These are phyloP conservation scores for Dilophus febrilis DNA, from an alignment of 2,888 invertebrate species.

Conservation along the genomic window DNA sequence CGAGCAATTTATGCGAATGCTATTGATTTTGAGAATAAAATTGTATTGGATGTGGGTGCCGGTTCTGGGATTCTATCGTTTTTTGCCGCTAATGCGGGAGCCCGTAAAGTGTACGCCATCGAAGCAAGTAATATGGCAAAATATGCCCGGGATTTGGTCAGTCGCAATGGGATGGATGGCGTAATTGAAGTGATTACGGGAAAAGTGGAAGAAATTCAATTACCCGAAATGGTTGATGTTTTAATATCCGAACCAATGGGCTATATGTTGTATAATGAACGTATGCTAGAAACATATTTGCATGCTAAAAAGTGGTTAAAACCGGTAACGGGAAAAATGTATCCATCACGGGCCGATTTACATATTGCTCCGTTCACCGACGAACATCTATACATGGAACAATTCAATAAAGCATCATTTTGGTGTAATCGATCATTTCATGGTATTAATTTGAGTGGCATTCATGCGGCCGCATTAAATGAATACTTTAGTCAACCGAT, in stretches of 20 bases:
- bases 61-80: constrained; percentile 97
- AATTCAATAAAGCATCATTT: constrained; percentile 95
- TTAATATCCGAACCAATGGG: constrained; percentile 99
- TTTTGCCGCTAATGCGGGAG: constrained; percentile 96
- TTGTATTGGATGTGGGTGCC: constrained; percentile 94
- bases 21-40: constrained; percentile 80
- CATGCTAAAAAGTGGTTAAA: constrained; percentile 97
- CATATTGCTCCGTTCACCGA: constrained; percentile 97
- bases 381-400: constrained; percentile 93
- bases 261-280: constrained; percentile 97
- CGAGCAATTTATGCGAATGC: constrained; percentile 87
- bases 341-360: constrained; percentile 88
- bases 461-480: constrained; percentile 83
- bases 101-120: constrained; percentile 90
- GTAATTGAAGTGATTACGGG: constrained; percentile 87
- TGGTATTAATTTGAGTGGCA: constrained; percentile 84
- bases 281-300: constrained; percentile 96
- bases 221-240: constrained; percentile 90
- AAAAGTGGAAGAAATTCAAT: constrained; percentile 93
- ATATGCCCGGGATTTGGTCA: constrained; percentile 83
- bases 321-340: constrained; percentile 83
- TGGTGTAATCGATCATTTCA: constrained; percentile 98
- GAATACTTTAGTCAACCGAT: constrained; percentile 97
- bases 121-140: constrained; percentile 98
- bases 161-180: constrained; percentile 73